These are phyloP conservation scores for Drosophila simulans DNA, from an alignment of 1,140 invertebrate species.

Conservation along the genomic window DNA sequence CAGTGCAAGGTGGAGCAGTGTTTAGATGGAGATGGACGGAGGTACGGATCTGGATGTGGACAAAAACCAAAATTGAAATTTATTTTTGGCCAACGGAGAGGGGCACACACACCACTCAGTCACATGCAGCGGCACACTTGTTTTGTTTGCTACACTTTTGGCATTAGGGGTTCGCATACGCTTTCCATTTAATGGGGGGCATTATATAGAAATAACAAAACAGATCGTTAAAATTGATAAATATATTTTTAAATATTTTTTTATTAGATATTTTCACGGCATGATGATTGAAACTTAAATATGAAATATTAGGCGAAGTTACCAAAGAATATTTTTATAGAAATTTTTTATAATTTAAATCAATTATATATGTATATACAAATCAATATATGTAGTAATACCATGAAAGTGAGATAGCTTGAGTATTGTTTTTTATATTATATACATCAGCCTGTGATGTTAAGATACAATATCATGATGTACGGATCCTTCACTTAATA, in stretches of 20 bases:
- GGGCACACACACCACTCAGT: conserved; percentile 7
- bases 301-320: no score
- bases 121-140: conserved; percentile 21
- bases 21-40: conserved; percentile 43
- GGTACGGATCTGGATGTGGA: conserved; percentile 16
- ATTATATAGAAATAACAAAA: neutral
- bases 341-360: no score
- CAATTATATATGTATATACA: no score
- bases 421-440: no score
- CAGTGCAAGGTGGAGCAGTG: conserved; percentile 53
- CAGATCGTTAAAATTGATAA: neutral
- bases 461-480: no score
- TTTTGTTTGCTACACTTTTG: conserved; percentile 44
- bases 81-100: conserved; percentile 58
- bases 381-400: no score
- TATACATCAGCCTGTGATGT: no score
- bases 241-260: neutral
- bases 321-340: no score
- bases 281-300: no score
- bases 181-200: neutral
- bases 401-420: no score
- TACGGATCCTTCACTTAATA: no score
- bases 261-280: no score
- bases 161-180: conserved; percentile 26
- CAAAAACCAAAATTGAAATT: conserved; percentile 59